Percentiles rank a stretch among this genome's conserved stretches.
Conservation (phyloP, 2,113 vertebrate genomes). For the Corydoras sp. region DNA sequence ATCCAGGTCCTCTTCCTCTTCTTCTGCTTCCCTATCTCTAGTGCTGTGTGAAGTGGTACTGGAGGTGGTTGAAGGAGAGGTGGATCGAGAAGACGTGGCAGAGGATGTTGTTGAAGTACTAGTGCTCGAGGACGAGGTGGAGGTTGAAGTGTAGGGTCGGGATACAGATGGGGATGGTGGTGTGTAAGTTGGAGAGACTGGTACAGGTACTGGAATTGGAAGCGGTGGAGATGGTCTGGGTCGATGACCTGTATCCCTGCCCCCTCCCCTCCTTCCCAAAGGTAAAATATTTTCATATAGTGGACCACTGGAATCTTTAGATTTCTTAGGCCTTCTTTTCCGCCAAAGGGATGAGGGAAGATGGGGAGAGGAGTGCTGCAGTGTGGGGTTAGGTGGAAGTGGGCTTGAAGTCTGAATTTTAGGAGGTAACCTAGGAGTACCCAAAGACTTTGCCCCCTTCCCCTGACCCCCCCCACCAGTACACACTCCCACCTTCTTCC, state of each 20-base stretch:
- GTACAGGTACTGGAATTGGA: constrained; percentile 71
- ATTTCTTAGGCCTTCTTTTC: constrained; percentile 67
- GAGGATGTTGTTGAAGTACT: constrained; percentile 66
- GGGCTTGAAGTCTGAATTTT: constrained; percentile 66
- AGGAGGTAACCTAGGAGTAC: constrained; percentile 66
- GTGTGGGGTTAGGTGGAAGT: constrained; percentile 72
- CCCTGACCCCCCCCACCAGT: constrained; percentile 68
- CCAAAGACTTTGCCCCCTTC: constrained; percentile 69
- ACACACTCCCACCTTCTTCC: constrained; percentile 70
- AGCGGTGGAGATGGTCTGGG: constrained; percentile 69
- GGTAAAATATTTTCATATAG: constrained; percentile 70
- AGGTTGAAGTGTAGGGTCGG: constrained; percentile 65
- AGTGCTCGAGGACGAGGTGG: constrained; percentile 57
- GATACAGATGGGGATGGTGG: constrained; percentile 68
- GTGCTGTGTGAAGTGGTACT: constrained; percentile 68
- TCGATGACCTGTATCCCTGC: constrained; percentile 66
- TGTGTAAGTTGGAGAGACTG: constrained; percentile 68
- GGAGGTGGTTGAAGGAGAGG: constrained; percentile 65
- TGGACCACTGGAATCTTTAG: constrained; percentile 67
- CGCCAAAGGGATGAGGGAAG: constrained; percentile 75
- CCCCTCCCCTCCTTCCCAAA: constrained; percentile 70
- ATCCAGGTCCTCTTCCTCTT: constrained; percentile 64
- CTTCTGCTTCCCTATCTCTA: constrained; percentile 47
- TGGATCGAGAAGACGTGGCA: constrained; percentile 66
- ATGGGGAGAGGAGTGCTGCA: constrained; percentile 73